These are phyloP conservation scores for Thoracochromis brauschi DNA, from an alignment of 2,113 vertebrate species.

Conservation along the genomic window DNA sequence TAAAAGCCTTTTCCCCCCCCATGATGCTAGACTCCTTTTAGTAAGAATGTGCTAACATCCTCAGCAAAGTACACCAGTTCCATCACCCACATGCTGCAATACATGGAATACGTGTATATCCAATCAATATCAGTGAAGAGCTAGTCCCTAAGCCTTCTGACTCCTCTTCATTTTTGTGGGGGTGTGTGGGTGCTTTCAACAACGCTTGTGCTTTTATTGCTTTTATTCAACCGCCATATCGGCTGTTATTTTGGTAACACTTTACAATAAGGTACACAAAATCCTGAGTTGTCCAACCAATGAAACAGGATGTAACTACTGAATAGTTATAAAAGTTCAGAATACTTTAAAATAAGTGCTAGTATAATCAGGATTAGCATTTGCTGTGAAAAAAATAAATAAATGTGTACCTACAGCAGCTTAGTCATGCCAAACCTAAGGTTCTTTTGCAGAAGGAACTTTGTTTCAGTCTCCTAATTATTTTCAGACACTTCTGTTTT, in stretches of 20 bases:
- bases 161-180: constrained; percentile 68
- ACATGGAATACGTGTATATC: constrained; percentile 40
- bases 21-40: neutral
- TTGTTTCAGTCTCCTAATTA: neutral
- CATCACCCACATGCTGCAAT: constrained; percentile 59
- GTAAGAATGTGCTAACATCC: neutral
- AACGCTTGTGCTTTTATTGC: constrained; percentile 48
- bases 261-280: constrained; percentile 19
- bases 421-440: neutral
- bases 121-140: constrained; percentile 62
- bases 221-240: constrained; percentile 41
- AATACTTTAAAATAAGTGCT: neutral
- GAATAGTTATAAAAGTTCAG: neutral
- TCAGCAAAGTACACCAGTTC: constrained; percentile 15
- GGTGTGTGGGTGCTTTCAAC: constrained; percentile 62
- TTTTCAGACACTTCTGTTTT: neutral
- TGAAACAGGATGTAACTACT: neutral
- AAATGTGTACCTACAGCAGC: neutral
- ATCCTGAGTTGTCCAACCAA: neutral
- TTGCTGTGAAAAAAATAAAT: neutral
- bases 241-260: constrained; percentile 51
- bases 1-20: neutral
- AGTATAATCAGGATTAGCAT: neutral
- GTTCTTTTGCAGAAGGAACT: neutral
- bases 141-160: constrained; percentile 52